These are phyloP conservation scores for Catostylus mosaicus DNA, from an alignment of 30 jellyfish, hydroid and myxozoan species.

Conservation along the genomic window DNA sequence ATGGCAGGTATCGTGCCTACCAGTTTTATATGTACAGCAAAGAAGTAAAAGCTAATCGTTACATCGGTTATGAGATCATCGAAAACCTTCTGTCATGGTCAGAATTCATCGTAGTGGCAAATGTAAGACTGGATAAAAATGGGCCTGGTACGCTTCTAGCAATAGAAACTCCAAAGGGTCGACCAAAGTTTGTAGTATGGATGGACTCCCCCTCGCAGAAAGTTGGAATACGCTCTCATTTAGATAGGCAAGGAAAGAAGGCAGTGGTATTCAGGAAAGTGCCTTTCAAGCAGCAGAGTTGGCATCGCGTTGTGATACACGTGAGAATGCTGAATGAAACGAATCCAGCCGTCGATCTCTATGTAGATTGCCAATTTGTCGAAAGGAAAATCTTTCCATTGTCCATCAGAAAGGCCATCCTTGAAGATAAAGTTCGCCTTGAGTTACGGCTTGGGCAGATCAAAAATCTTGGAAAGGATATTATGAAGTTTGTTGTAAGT, in stretches of 20 bases:
- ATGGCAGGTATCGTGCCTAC: slow-evolving; percentile 87
- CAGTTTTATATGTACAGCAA: slow-evolving; percentile 94
- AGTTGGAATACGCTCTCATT: slow-evolving; percentile 89
- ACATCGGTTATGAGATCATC: slow-evolving; percentile 70
- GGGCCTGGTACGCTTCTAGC: slow-evolving; percentile 88
- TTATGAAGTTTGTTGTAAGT: slow-evolving; percentile 88
- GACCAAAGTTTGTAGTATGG: slow-evolving; percentile 76
- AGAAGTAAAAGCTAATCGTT: slow-evolving; percentile 72
- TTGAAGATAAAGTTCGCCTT: slow-evolving; percentile 65
- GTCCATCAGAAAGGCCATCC: slow-evolving; percentile 57
- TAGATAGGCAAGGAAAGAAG: slow-evolving; percentile 53
- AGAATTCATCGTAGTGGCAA: slow-evolving; percentile 76
- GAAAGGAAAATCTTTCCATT: slow-evolving; percentile 71
- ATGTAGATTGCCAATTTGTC: slow-evolving; percentile 84
- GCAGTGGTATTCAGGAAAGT: slow-evolving; percentile 68
- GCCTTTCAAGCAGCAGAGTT: slow-evolving; percentile 82
- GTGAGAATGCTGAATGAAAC: slow-evolving; percentile 59
- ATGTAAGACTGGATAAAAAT: slow-evolving; percentile 88
- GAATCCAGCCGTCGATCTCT: slow-evolving; percentile 77
- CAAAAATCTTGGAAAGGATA: slow-evolving; percentile 74
- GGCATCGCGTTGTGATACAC: slow-evolving; percentile 93
- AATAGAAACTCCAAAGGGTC: slow-evolving; percentile 69
- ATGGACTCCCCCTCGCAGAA: slow-evolving; percentile 84
- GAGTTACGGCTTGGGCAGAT: slow-evolving; percentile 89
- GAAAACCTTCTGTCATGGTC: slow-evolving; percentile 75